Base-by-base conservation (phyloP, 1,140 invertebrate species). In the Adelges cooleyi region DNA sequence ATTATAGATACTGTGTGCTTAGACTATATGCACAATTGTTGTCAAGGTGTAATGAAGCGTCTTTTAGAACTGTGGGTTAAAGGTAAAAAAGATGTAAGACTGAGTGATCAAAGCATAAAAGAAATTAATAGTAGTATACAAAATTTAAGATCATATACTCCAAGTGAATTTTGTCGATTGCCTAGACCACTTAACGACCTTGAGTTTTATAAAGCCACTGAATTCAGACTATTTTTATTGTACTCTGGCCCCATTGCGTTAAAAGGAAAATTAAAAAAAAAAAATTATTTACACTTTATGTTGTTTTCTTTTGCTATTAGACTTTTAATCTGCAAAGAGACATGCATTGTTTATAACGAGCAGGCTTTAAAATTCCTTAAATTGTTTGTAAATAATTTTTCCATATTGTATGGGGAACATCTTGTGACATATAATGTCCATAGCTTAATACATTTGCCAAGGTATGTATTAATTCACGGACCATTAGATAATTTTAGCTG, bases 381-480 rank as follows among this genome's bases (percentile, higher is more conserved):
- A 51, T 2, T 27, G n/a, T 51, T 29, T 51, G 17, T 51, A 8
- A 51, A n/a, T 27, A 17, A 25, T 13, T 51, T 27, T 27, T 27
- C 22, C 3, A n/a, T 8, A 8, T 29, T 51, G 1, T 51, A 51
- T 51, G 25, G 25, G 13, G 11, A n/a, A 27, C 49, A 33, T 9
- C 17, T 50, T 6, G 27, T 50, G 9, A 25, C 25, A 8, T 51
- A 33, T 51, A 51, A 51, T 51, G 49, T 51, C 15, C 49, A 51
- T 51, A 50, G 49, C 27, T 51, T 51, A n/a, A n/a, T 51, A 27
- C 49, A 51, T 18, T 25, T 51, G 10, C 49, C 46, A 6, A 51
- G 25, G 49, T 33, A 29, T 51, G 49, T 29, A 2, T 17, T 25
- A 4, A 51, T 51, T 3, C 49, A 51, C 29, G 49, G 49, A 10